Conservation (phyloP, 1,140 invertebrate species). For the Trichonephila clavipes region DNA sequence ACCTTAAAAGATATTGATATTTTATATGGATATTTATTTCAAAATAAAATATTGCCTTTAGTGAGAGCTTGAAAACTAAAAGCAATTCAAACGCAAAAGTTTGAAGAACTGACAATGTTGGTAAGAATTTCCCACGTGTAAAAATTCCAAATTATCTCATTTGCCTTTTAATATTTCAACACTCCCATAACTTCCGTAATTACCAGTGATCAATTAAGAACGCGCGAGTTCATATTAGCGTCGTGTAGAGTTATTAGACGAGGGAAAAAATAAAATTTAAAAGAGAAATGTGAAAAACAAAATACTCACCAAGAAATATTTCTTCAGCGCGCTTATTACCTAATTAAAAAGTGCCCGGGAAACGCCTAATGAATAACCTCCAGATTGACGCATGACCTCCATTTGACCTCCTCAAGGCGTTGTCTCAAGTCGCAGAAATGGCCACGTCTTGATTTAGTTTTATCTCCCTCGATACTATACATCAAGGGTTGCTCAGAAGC, state of each 20-base stretch:
- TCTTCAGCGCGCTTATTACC: constrained; percentile 54
- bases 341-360: constrained; percentile 55
- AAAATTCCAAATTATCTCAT: background rate
- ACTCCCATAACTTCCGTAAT: constrained; percentile 16
- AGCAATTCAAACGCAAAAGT: background rate
- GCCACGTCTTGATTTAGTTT: constrained; percentile 30
- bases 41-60: too few relatives aligned
- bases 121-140: background rate
- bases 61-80: background rate
- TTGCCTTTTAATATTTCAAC: constrained; percentile 16
- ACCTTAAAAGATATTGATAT: too few relatives aligned
- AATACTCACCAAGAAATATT: background rate
- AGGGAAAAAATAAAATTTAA: background rate
- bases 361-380: constrained; percentile 64
- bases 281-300: background rate
- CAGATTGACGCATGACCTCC: background rate
- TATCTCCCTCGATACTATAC: constrained; percentile 2
- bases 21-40: too few relatives aligned
- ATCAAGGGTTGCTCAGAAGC: constrained; percentile 2
- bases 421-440: constrained; percentile 30
- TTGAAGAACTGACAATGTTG: background rate
- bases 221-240: background rate
- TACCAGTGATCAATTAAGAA: background rate
- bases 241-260: background rate
- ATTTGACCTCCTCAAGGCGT: constrained; percentile 49